phyloP scores from a whole-genome alignment of 2,888 invertebrate species.

The Ametastegia equiseti region DNA sequence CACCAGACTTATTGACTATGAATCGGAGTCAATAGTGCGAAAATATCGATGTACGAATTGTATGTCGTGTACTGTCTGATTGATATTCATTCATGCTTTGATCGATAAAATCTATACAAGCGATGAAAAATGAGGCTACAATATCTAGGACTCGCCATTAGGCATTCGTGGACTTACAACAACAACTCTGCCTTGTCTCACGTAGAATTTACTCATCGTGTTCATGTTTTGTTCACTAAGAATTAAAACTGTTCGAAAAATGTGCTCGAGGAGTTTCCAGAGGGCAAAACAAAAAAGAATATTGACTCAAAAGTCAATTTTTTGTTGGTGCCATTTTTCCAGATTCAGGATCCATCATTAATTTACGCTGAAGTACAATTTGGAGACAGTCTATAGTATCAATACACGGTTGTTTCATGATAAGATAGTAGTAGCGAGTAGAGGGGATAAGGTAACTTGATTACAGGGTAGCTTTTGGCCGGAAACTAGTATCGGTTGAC shows the following conservation, averaged over 20 bases:
- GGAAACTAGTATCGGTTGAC: background rate
- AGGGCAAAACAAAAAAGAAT: no score
- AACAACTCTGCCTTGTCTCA: background rate
- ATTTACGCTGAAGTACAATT: background rate
- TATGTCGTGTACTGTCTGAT: background rate
- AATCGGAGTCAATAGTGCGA: background rate
- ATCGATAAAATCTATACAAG: background rate
- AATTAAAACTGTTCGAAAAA: no score
- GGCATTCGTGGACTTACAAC: background rate
- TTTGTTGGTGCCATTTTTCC: no score
- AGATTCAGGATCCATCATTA: background rate
- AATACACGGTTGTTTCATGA: background rate
- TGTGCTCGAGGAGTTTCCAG: no score
- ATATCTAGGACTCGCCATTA: background rate
- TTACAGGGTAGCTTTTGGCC: constrained; percentile 1
- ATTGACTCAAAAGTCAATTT: no score
- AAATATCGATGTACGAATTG: background rate
- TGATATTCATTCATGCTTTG: background rate
- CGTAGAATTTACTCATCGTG: background rate
- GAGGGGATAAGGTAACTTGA: constrained; percentile 3
- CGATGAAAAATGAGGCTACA: background rate
- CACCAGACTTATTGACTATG: background rate
- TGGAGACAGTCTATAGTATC: background rate
- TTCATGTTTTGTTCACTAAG: background rate
- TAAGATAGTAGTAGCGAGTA: background rate